Evolutionary conservation across 2,113 vertebrate genomes (phyloP), one percentile per base, ranked within the genome.

Genomic region (Sphaerodactylus townsendi): DNA sequence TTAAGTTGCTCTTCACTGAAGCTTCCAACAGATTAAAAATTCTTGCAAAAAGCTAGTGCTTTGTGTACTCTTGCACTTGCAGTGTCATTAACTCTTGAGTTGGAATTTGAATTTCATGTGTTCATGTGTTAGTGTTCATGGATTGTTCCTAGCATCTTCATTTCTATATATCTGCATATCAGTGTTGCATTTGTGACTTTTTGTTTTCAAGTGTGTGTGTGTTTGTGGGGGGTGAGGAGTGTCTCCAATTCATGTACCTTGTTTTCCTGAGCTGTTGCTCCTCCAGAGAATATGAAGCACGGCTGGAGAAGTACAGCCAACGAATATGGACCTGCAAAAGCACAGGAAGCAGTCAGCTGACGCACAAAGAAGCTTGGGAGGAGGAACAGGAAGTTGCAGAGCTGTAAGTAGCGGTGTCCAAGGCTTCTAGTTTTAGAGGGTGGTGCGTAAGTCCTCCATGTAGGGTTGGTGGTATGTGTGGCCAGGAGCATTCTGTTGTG

Each of bases 311-410:
- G 50, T 99, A 99, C 91, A 91, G 83, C 2, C 98, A 99, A 79
- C 95, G 98, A 62, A 98, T 99, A 89, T 99, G 99, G 99, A 99
- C 98, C 0, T 99, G 99, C 92, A 99, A 99, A 91, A 99, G 99
- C 92, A 99, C 99, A 0, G 99, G 98, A 91, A 99, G 99, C 95
- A 97, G 92, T 91, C 98, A 99, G 93, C 97, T 99, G 86, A 99
- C 98, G 0, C 99, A 99, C 94, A 97, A 97, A 88, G 99, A 99
- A 89, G 99, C 99, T 85, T 99, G 99, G 99, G 99, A 99, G 81
- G 99, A 99, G 92, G 99, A 99, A 88, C 98, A 99, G 95, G 99
- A 99, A 95, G 99, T 99, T 56, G 97, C 98, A 0, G 98, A 99
- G 91, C 96, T 99, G 99, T 99, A 88, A 99, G 98, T 99, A 96